Conservation (phyloP, 2,888 invertebrate genomes). For the Mesorhabditis sp. region DNA sequence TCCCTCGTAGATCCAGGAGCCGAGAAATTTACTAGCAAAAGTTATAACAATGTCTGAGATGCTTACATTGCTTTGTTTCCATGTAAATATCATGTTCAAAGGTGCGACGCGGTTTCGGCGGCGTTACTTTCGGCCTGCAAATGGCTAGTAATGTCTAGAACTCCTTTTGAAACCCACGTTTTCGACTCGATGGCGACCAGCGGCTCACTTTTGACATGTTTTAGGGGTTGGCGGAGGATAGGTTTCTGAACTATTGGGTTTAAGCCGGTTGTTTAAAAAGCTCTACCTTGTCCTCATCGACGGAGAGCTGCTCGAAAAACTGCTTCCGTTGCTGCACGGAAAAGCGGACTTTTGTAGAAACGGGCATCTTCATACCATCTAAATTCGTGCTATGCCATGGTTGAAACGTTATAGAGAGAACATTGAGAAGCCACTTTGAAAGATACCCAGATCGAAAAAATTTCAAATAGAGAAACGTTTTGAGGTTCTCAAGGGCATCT, state of each 20-base stretch:
- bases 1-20: background rate
- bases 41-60: background rate
- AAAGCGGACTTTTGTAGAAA: background rate
- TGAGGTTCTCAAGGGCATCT: too few relatives aligned
- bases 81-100: conserved; percentile 5
- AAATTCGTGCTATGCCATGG: too few relatives aligned
- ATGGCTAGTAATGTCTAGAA: background rate
- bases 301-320: background rate
- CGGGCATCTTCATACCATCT: background rate
- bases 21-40: background rate
- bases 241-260: too few relatives aligned
- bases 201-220: too few relatives aligned
- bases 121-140: background rate
- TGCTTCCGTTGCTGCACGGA: conserved; percentile 1
- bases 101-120: background rate
- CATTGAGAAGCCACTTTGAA: too few relatives aligned
- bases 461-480: too few relatives aligned
- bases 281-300: background rate
- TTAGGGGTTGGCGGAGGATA: too few relatives aligned
- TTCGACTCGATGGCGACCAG: too few relatives aligned
- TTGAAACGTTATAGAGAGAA: too few relatives aligned
- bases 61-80: conserved; percentile 4
- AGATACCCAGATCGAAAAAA: too few relatives aligned
- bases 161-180: too few relatives aligned
- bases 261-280: too few relatives aligned